A percentile compares a stretch with the other conserved stretches of the same genome.
phyloP scores from a whole-genome alignment of 2,888 invertebrate genomes.

The Agelastica alni region DNA sequence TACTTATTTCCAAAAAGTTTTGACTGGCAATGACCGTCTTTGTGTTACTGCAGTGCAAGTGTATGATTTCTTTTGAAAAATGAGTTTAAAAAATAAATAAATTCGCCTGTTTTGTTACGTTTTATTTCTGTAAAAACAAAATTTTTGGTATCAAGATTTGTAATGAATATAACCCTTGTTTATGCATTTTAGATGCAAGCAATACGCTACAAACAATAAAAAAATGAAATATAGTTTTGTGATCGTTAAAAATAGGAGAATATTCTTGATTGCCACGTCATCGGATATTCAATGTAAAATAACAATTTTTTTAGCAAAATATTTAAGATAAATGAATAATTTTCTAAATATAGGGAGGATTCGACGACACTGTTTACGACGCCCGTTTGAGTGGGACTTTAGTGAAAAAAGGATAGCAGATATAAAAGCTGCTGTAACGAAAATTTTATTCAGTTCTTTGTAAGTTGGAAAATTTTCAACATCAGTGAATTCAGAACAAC shows the following conservation, averaged over 20 bases:
- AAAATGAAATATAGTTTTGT: no score
- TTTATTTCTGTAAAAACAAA: no score
- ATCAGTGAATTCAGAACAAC: constrained; percentile 36
- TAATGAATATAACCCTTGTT: no score
- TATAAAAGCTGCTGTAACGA: constrained; percentile 53
- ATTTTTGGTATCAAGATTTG: no score
- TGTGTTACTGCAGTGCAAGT: no score
- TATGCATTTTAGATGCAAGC: no score
- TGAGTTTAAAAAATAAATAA: no score
- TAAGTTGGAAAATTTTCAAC: constrained; percentile 39
- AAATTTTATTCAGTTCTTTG: constrained; percentile 47
- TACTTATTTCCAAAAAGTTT: no score
- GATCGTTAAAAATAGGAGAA: neutral
- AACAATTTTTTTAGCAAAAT: constrained; percentile 19
- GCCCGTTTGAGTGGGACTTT: constrained; percentile 29
- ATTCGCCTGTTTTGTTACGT: neutral
- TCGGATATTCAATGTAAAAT: constrained; percentile 33
- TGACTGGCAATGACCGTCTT: no score
- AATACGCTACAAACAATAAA: no score
- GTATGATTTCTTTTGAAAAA: no score
- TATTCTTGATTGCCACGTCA: neutral
- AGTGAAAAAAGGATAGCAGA: constrained; percentile 32
- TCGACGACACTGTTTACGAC: constrained; percentile 27
- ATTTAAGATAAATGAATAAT: constrained; percentile 49
- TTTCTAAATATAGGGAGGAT: constrained; percentile 52